Evolutionary conservation across 1,140 invertebrate species (phyloP).

Genomic region (Formica selysi): DNA sequence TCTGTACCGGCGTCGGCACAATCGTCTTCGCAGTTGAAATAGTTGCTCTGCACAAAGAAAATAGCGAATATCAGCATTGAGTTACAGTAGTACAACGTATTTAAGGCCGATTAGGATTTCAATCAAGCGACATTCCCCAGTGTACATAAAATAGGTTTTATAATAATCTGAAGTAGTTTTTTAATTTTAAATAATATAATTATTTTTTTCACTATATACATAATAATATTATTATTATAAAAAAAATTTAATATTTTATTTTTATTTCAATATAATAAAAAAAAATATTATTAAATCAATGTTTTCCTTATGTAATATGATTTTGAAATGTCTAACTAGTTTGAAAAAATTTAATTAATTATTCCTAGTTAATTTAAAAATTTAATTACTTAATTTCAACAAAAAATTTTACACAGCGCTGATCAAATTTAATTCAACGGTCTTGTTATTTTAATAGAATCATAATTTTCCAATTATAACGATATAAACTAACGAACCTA

Average conservation of each 20-base stretch:
- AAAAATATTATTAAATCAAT: neutral
- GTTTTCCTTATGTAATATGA: neutral
- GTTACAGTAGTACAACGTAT: neutral
- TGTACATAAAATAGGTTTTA: neutral
- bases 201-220: neutral
- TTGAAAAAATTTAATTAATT: conserved; percentile 3
- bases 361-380: neutral
- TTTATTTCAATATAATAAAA: neutral
- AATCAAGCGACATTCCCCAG: too few relatives aligned
- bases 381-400: neutral
- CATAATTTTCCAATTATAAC: conserved; percentile 22
- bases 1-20: conserved; percentile 85
- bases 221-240: neutral
- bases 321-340: too few relatives aligned
- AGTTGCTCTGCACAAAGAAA: conserved; percentile 84
- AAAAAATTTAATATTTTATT: neutral
- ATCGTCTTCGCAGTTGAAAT: conserved; percentile 86
- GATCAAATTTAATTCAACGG: neutral
- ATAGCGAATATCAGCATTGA: conserved; percentile 2
- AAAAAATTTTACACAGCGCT: neutral
- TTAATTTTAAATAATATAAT: neutral
- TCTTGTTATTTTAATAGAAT: neutral
- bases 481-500: neutral
- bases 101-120: neutral
- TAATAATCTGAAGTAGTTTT: too few relatives aligned